Percentiles rank a stretch among this genome's conserved stretches.
These are phyloP conservation scores for Scleropages formosus DNA, from an alignment of 2,797 vertebrate genomes.

Conservation along the genomic window DNA sequence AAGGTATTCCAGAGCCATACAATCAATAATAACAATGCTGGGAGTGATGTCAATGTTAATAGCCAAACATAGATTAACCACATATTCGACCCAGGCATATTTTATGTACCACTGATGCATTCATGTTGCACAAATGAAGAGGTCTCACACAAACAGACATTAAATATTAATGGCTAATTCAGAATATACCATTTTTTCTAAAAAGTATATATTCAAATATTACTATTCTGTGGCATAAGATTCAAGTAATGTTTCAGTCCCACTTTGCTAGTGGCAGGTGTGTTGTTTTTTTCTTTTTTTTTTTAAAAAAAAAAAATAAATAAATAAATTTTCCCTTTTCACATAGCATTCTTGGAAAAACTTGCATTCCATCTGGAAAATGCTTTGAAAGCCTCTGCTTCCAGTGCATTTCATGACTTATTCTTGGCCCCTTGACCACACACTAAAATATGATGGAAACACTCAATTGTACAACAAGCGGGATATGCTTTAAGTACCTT, in stretches of 20 bases:
- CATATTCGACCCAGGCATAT: background rate
- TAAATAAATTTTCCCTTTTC: background rate
- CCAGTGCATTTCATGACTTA: background rate
- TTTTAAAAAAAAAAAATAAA: constrained; percentile 9
- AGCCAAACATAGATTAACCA: background rate
- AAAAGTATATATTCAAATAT: background rate
- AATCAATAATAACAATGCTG: background rate
- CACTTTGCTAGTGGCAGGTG: background rate
- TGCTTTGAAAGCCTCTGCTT: background rate
- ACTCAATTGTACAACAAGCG: background rate
- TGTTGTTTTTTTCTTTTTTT: background rate
- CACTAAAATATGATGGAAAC: constrained; percentile 1
- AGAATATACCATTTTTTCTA: too few species aligned
- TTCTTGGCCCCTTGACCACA: background rate
- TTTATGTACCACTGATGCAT: background rate
- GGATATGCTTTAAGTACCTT: background rate
- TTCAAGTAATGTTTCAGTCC: constrained; percentile 11
- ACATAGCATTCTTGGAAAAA: background rate
- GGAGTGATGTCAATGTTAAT: background rate
- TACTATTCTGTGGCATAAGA: background rate
- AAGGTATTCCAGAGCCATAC: constrained; percentile 12
- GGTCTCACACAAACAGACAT: background rate
- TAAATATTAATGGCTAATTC: too few species aligned
- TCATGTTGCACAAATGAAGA: background rate
- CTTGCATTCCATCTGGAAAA: background rate